Conservation (phyloP, 2,113 vertebrate species). For the Butorides virescens region DNA sequence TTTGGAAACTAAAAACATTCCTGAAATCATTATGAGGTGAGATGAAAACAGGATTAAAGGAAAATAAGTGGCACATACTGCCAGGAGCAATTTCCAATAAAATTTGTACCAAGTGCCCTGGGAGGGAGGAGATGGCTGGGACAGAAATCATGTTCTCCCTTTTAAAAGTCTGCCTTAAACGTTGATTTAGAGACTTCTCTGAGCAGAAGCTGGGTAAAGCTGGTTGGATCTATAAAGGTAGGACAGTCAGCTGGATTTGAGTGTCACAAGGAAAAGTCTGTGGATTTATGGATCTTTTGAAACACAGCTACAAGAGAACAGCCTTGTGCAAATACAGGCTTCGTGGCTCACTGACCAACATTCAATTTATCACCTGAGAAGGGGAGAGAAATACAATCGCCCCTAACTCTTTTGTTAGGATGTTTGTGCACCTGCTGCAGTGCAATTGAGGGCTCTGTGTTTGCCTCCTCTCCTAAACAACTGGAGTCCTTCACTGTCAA, state of each 20-base stretch:
- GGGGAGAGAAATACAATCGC: neutral
- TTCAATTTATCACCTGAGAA: neutral
- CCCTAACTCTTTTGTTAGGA: neutral
- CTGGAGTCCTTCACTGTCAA: neutral
- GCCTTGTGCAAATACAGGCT: neutral
- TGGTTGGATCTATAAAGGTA: neutral
- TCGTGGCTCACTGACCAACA: neutral
- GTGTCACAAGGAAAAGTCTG: neutral
- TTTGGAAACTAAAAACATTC: constrained; percentile 54
- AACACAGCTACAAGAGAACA: neutral
- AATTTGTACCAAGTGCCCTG: neutral
- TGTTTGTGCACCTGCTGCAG: neutral
- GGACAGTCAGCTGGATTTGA: neutral
- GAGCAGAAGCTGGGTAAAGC: neutral
- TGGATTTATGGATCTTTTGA: neutral
- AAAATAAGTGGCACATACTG: constrained; percentile 6
- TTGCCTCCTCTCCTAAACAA: neutral
- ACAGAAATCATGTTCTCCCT: neutral
- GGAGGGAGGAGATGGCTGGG: neutral
- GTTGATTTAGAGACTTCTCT: neutral
- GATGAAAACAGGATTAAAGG: constrained; percentile 48
- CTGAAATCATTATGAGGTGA: constrained; percentile 44
- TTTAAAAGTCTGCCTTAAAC: neutral
- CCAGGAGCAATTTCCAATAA: neutral
- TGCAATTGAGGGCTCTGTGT: neutral